Conservation (phyloP, 2,888 invertebrate genomes). For the Cerastis rubricosa region DNA sequence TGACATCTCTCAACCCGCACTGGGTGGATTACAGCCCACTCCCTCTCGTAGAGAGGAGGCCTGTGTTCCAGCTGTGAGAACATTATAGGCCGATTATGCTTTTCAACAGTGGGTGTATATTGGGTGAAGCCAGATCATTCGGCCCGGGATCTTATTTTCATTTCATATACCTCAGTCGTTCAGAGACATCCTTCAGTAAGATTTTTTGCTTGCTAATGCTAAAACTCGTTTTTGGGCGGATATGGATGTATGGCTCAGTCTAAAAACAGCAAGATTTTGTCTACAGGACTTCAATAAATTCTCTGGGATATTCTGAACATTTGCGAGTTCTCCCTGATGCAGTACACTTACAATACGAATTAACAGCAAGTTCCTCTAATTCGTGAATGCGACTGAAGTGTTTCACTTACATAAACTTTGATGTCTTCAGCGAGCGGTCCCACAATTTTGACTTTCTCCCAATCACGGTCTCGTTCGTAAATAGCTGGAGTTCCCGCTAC, state of each 20-base stretch:
- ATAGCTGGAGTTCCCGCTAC: conserved; percentile 95
- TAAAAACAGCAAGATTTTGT: neutral
- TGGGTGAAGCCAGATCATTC: neutral
- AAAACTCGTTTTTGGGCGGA: neutral
- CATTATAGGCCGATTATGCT: too few relatives aligned
- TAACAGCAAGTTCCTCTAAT: conserved; percentile 6
- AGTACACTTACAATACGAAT: neutral
- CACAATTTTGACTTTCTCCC: conserved; percentile 95
- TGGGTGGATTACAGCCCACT: too few relatives aligned
- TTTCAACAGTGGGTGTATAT: neutral
- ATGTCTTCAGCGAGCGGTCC: conserved; percentile 96
- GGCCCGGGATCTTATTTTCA: neutral
- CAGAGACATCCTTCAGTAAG: neutral
- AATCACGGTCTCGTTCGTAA: conserved; percentile 94
- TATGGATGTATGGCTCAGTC: neutral
- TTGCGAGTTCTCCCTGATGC: neutral
- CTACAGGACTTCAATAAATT: neutral
- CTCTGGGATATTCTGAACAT: neutral
- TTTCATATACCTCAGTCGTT: neutral
- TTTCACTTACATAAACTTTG: conserved; percentile 93
- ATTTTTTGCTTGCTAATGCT: neutral
- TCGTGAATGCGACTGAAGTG: conserved; percentile 4
- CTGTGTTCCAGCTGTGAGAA: too few relatives aligned
- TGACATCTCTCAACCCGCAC: too few relatives aligned
- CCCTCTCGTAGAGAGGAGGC: too few relatives aligned